Evolutionary conservation across 2,888 invertebrate species (phyloP), one percentile per base, ranked within the genome.

Genomic region (Rhamnusium bicolor): DNA sequence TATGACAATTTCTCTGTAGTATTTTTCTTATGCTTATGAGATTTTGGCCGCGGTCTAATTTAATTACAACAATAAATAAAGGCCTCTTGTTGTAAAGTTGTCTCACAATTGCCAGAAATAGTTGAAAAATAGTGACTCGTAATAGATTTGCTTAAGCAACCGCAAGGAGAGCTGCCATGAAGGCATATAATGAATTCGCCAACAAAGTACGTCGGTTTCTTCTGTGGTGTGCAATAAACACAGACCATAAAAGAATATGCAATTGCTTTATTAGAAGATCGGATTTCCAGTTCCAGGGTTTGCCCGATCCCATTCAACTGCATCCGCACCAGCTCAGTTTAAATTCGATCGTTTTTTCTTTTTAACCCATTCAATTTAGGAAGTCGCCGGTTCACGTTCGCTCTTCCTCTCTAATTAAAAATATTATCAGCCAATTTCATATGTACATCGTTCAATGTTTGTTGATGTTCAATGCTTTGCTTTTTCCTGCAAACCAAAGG

Each of bases 241-340:
- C 76, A 78, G 73, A 73, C 71, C 79, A 78, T 65, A 77, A 79
- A 77, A 70, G 73, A 74, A 71, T 71, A 68, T 72, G 79, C 75
- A 74, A 80, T 79, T 73, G 76, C 77, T 80, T 81, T 80, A 80
- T 80, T 81, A 82, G 76, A 78, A 75, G 81, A 83, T 80, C 82
- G 79, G 79, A 81, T 82, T 83, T 81, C 81, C 76, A 76, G 73
- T 69, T 66, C 73, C 73, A 66, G 66, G 66, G 73, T 66, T 73
- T 66, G 73, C 69, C 69, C 73, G 73, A 47, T 32, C 10, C 53
- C 32, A 32, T 66, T 54, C 53, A 66, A 19, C 65, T 10, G 72
- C 74, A 78, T 75, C 77, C 69, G 67, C 69, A 72, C 40, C 40
- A 40, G n/a, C 40, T 40, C 40, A 40, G 40, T 40, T 40, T 0